Conservation (phyloP, 2,888 invertebrate species). For the Brenthis daphne region DNA sequence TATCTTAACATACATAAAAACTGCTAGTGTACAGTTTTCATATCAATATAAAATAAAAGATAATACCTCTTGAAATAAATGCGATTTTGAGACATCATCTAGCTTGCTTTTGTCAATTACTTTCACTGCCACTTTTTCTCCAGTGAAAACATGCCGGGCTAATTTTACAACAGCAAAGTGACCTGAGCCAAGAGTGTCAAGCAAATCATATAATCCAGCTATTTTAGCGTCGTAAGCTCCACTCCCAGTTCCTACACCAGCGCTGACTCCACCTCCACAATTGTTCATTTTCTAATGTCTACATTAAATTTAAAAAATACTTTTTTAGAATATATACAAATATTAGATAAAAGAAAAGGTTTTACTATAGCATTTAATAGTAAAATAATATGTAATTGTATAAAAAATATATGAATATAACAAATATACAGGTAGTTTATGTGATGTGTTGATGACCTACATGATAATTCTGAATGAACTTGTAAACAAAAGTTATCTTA, state of each 20-base stretch:
- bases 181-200: constrained; percentile 98
- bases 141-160: constrained; percentile 99
- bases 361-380: too few species aligned
- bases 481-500: constrained; percentile 3
- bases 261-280: constrained; percentile 59
- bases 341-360: background rate
- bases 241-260: constrained; percentile 60
- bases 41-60: background rate
- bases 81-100: constrained; percentile 96
- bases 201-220: constrained; percentile 98
- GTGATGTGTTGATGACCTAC: constrained; percentile 32
- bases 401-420: constrained; percentile 1
- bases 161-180: constrained; percentile 99
- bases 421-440: constrained; percentile 28
- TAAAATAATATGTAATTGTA: background rate
- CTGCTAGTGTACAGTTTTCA: too few species aligned
- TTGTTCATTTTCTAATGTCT: constrained; percentile 60
- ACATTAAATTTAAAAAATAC: constrained; percentile 30
- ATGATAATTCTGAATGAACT: constrained; percentile 37
- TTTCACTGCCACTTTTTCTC: constrained; percentile 98
- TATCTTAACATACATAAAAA: background rate
- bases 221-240: constrained; percentile 92
- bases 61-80: constrained; percentile 89
- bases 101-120: constrained; percentile 99
- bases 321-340: background rate